phyloP scores from a whole-genome alignment of 1,140 invertebrate species.

The Andricus grossulariae region DNA sequence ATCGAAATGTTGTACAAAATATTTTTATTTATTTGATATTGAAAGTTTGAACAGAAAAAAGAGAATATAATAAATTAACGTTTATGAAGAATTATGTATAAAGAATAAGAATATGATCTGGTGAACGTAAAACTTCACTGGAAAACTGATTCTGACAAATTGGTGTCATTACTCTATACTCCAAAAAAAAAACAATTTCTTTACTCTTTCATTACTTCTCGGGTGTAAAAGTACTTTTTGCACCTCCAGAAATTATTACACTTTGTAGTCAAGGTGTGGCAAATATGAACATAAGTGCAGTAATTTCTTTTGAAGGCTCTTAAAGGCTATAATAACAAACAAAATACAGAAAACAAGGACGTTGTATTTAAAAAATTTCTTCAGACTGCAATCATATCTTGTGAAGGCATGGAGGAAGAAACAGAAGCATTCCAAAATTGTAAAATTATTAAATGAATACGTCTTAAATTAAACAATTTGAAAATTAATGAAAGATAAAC shows the following conservation, averaged over 20 bases:
- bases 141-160: neutral
- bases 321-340: neutral
- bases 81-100: neutral
- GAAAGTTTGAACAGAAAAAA: too few relatives aligned
- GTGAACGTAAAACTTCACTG: neutral
- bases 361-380: neutral
- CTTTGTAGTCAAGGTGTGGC: constrained; percentile 26
- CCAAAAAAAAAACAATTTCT: constrained; percentile 17
- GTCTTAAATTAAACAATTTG: neutral
- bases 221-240: constrained; percentile 14
- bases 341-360: neutral
- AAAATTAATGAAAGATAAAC: too few relatives aligned
- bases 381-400: too few relatives aligned
- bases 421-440: too few relatives aligned
- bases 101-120: neutral
- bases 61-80: too few relatives aligned
- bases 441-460: too few relatives aligned
- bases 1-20: too few relatives aligned
- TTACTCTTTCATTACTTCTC: neutral
- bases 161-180: neutral
- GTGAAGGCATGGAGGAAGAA: too few relatives aligned
- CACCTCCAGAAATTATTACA: constrained; percentile 2
- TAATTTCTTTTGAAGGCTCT: constrained; percentile 7
- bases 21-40: too few relatives aligned
- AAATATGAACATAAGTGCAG: constrained; percentile 21